Evolutionary conservation across 2,113 vertebrate species (phyloP).

Genomic region (Trichechus manatus): DNA sequence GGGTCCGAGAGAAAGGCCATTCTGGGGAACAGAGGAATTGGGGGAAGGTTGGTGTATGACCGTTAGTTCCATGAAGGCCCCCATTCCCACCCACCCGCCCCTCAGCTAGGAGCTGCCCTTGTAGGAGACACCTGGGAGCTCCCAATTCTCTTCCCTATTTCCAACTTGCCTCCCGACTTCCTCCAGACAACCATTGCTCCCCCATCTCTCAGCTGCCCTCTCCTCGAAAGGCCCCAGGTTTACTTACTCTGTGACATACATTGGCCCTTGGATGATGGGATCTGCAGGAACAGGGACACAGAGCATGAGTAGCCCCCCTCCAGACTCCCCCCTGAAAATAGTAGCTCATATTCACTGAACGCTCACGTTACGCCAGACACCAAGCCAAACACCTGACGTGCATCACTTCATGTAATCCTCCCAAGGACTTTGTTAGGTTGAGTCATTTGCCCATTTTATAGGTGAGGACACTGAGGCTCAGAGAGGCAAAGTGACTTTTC

Average conservation of each 20-base stretch:
- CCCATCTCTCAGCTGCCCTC: not conserved
- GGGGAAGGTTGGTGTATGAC: not conserved
- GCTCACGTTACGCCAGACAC: not conserved
- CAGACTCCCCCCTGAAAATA: not conserved
- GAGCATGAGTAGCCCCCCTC: not conserved
- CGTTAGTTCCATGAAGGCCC: not conserved
- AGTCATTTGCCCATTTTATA: not conserved
- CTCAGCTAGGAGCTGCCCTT: not conserved
- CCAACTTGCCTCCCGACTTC: not conserved
- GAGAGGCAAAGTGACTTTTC: not conserved
- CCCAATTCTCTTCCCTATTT: not conserved
- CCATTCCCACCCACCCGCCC: not conserved
- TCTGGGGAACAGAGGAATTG: conserved; percentile 84
- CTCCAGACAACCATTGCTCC: not conserved
- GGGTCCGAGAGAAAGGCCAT: conserved; percentile 97
- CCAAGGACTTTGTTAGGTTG: not conserved
- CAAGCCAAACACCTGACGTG: not conserved
- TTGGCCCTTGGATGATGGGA: conserved; percentile 95
- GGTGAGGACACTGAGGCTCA: not conserved
- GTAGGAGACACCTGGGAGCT: not conserved
- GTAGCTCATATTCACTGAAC: not conserved
- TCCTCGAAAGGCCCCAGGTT: not conserved
- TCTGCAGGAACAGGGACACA: conserved; percentile 87
- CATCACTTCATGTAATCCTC: not conserved
- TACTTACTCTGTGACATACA: conserved; percentile 95